Base-by-base conservation (phyloP, 2,797 vertebrate species). In the Coregonus ussuriensis region DNA sequence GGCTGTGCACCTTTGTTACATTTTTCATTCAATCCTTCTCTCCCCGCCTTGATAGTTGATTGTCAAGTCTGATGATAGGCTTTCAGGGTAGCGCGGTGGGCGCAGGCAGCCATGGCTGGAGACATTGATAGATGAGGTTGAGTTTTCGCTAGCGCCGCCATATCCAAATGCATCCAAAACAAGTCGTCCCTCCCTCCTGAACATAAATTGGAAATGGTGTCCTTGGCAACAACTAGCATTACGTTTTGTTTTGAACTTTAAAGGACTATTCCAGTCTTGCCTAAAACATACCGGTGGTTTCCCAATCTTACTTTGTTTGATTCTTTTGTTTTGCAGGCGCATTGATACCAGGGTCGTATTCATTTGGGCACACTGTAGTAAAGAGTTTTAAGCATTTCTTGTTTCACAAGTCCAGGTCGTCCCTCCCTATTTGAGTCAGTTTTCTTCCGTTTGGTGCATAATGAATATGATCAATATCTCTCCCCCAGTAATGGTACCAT, bases 81-180 rank as follows among this genome's bases (percentile, higher is more conserved):
- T 13, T 79, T 35, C 62, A 41, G 9, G 37, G 80, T 86, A 81
- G 84, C 84, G 82, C 73, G 77, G 66, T 52, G 74, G 68, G 74
- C 53, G 21, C 52, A 70, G 74, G n/a, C 41, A 71, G 71, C 47
- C 6, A 53, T 62, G 21, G 21, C 21, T 21, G 18, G 77, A 31
- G 4, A 77, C 67, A 6, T 62, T 88, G 88, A 91, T 85, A 84
- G 83, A 92, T 87, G 86, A 74, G 72, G 9, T 21, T 56, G 63
- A 52, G 41, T 16, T 16, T 3, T 21, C 47, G 4, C 21, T 21
- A 11, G 37, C 9, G 15, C 33, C 21, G 21, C 21, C 21, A 21
- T 21, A 83, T 75, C 76, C 79, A 78, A 82, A 85, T 74, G 54
- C 62, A 62, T 56, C 69, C 41, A 3, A 78, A 79, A 70, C 14